Percentiles rank a stretch among this genome's conserved stretches.
Conservation (phyloP, 2,888 invertebrate species). For the Ophioninae sp. region DNA sequence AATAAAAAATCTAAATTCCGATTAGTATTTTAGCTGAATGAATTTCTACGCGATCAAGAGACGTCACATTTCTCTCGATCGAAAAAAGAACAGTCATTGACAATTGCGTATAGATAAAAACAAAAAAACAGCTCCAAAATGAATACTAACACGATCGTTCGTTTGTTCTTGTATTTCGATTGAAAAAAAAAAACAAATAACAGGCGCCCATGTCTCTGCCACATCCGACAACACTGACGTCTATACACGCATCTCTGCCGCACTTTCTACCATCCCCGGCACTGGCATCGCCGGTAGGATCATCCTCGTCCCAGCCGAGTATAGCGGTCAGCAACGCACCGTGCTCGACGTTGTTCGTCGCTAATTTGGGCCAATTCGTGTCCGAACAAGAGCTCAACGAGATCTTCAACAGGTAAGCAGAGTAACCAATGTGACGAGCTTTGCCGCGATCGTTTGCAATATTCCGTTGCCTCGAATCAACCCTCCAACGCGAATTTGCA, state of each 20-base stretch:
- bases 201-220: slow-evolving; percentile 84
- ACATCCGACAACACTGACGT: slow-evolving; percentile 86
- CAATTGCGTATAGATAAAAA: background rate
- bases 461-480: background rate
- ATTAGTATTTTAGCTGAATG: background rate
- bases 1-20: too few relatives aligned
- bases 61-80: background rate
- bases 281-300: slow-evolving; percentile 94
- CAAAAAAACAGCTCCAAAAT: background rate
- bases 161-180: slow-evolving; percentile 43
- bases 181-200: background rate
- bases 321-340: slow-evolving; percentile 90
- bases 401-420: slow-evolving; percentile 96
- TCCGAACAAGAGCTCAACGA: slow-evolving; percentile 99
- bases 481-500: slow-evolving; percentile 18
- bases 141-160: background rate
- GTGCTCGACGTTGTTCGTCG: slow-evolving; percentile 98
- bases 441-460: slow-evolving; percentile 18
- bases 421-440: slow-evolving; percentile 29
- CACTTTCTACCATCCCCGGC: slow-evolving; percentile 97
- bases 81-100: slow-evolving; percentile 6
- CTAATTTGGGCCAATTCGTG: slow-evolving; percentile 98
- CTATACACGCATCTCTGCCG: slow-evolving; percentile 88
- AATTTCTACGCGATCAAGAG: background rate
- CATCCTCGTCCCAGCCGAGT: slow-evolving; percentile 87